Conservation (phyloP, 2,888 invertebrate species). For the Phoenoteleia sp. region DNA sequence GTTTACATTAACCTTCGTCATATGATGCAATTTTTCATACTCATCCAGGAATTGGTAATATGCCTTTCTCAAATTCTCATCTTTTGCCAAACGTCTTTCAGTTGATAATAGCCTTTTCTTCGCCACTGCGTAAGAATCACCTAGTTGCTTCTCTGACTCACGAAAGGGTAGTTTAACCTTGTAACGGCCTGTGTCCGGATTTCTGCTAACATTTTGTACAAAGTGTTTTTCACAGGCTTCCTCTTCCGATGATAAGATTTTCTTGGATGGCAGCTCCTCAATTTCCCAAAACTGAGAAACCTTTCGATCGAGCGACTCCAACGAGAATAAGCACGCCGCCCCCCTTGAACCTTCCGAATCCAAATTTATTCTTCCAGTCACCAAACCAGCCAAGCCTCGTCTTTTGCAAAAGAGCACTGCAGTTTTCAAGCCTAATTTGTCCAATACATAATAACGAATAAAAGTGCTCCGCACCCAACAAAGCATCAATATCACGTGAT, state of each 20-base stretch:
- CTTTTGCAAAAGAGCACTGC: slow-evolving; percentile 28
- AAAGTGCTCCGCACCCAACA: slow-evolving; percentile 36
- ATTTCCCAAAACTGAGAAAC: slow-evolving; percentile 72
- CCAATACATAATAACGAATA: slow-evolving; percentile 27
- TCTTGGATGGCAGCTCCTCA: slow-evolving; percentile 69
- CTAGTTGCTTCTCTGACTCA: not conserved
- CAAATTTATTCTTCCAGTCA: not conserved
- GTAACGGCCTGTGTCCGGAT: slow-evolving; percentile 68
- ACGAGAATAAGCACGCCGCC: not conserved
- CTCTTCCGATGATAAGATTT: slow-evolving; percentile 68
- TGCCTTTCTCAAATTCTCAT: not conserved
- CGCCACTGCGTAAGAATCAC: slow-evolving; percentile 9
- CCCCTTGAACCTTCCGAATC: not conserved
- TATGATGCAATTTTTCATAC: slow-evolving; percentile 48
- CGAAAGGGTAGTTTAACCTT: slow-evolving; percentile 32
- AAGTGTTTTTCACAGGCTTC: slow-evolving; percentile 74
- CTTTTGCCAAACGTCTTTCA: not conserved
- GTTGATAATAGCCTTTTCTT: not conserved
- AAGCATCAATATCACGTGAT: slow-evolving; percentile 20
- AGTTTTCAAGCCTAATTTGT: slow-evolving; percentile 24
- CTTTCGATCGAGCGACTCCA: not conserved
- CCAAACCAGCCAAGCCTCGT: slow-evolving; percentile 40
- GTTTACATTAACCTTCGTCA: too few species aligned
- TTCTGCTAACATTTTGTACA: slow-evolving; percentile 65
- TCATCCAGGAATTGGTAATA: slow-evolving; percentile 39